These are phyloP conservation scores for Drosophila sturtevanti DNA, from an alignment of 1,140 invertebrate species.

Conservation along the genomic window DNA sequence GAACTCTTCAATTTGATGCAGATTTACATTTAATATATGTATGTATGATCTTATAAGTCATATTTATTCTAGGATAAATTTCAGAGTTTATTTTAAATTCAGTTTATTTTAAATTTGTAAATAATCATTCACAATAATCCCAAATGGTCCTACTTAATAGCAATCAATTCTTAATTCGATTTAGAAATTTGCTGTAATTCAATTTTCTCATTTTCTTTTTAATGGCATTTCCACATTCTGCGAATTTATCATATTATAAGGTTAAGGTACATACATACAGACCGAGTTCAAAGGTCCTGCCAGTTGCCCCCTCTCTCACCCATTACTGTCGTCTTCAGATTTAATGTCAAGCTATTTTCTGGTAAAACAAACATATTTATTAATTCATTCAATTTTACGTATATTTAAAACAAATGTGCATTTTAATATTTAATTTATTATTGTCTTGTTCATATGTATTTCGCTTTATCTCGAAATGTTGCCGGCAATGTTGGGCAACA, in stretches of 20 bases:
- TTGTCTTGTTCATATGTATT: constrained; percentile 35
- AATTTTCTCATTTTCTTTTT: background rate
- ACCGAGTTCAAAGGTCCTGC: no score
- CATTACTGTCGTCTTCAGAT: background rate
- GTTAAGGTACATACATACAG: background rate
- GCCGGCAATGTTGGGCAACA: constrained; percentile 27
- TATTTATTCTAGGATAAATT: no score
- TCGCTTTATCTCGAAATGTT: background rate
- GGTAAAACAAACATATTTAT: constrained; percentile 29
- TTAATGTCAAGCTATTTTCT: constrained; percentile 15
- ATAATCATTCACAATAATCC: no score
- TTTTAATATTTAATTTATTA: constrained; percentile 48
- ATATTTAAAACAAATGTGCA: constrained; percentile 44
- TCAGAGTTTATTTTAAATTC: no score
- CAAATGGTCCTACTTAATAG: no score
- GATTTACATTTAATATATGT: background rate
- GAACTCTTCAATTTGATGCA: background rate
- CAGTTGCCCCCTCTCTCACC: no score
- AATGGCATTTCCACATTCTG: background rate
- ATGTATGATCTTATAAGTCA: no score
- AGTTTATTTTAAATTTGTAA: no score
- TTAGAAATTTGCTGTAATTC: background rate
- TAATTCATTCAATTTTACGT: constrained; percentile 55
- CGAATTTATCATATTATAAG: background rate
- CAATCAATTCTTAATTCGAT: no score